Conservation (phyloP, 2,888 invertebrate genomes). For the Limenitis camilla region DNA sequence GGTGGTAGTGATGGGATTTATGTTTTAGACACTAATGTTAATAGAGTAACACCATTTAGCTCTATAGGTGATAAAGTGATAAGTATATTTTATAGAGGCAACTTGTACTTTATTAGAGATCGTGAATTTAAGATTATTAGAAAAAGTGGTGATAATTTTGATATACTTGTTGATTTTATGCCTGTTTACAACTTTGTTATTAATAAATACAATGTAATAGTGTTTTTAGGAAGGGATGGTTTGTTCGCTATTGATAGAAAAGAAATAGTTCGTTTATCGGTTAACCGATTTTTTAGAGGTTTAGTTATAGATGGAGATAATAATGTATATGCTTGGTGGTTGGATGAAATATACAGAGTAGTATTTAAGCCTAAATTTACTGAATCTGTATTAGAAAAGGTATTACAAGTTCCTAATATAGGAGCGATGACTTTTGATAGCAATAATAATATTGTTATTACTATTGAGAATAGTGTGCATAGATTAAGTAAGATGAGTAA, state of each 20-base stretch:
- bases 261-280: slow-evolving; percentile 39
- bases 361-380: slow-evolving; percentile 37
- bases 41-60: slow-evolving; percentile 43
- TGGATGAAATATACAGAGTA: slow-evolving; percentile 57
- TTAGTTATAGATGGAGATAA: slow-evolving; percentile 51
- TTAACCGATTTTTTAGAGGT: slow-evolving; percentile 54
- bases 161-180: slow-evolving; percentile 37
- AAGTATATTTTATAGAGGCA: slow-evolving; percentile 46
- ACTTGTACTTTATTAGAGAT: slow-evolving; percentile 48
- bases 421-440: slow-evolving; percentile 57
- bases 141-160: slow-evolving; percentile 49
- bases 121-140: slow-evolving; percentile 42
- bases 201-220: slow-evolving; percentile 45
- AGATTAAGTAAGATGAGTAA: slow-evolving; percentile 33
- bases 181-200: slow-evolving; percentile 51
- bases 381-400: slow-evolving; percentile 40
- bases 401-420: slow-evolving; percentile 41
- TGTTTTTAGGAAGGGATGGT: slow-evolving; percentile 46
- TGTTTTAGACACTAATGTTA: slow-evolving; percentile 35
- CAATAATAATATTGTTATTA: slow-evolving; percentile 52
- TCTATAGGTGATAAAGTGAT: slow-evolving; percentile 49
- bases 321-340: slow-evolving; percentile 57
- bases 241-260: slow-evolving; percentile 45
- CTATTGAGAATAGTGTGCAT: slow-evolving; percentile 42
- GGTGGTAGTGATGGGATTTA: slow-evolving; percentile 58